Percentiles rank a stretch among this genome's conserved stretches.
These are phyloP conservation scores for Thermophis baileyi DNA, from an alignment of 2,113 vertebrate species.

Conservation along the genomic window DNA sequence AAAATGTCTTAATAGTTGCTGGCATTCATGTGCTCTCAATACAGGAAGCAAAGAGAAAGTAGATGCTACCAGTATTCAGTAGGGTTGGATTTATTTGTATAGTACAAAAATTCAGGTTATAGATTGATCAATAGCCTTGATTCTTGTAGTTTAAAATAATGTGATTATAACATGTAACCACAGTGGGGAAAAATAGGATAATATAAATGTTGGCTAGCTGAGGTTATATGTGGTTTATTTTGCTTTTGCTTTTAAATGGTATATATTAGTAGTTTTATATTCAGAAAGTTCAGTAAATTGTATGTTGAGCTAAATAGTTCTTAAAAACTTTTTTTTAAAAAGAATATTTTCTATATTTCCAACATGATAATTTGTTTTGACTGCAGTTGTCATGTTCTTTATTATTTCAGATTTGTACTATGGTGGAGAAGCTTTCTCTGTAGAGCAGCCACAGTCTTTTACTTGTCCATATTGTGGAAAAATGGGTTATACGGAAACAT, in stretches of 20 bases:
- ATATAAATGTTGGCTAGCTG: rapidly evolving
- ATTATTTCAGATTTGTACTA: conserved; percentile 93
- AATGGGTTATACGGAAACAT: conserved; percentile 97
- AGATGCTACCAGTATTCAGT: neutral
- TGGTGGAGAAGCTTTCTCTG: conserved; percentile 97
- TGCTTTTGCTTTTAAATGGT: neutral
- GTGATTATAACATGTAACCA: neutral
- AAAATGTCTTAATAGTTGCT: neutral
- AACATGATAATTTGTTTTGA: conserved; percentile 21
- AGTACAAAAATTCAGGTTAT: neutral
- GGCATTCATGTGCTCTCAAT: neutral
- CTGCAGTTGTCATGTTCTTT: conserved; percentile 15
- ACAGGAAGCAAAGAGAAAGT: neutral
- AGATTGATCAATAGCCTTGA: neutral
- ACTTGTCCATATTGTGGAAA: conserved; percentile 99
- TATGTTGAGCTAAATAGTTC: neutral
- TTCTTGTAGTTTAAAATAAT: neutral
- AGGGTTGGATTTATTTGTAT: neutral
- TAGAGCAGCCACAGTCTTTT: conserved; percentile 98
- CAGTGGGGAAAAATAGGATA: neutral
- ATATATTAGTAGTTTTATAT: neutral
- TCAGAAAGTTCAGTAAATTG: neutral
- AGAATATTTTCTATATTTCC: neutral
- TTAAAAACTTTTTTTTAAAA: neutral
- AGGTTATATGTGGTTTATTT: neutral